These are phyloP conservation scores for Antedon mediterranea DNA, from an alignment of 53 echinoderm and acorn worm species.

Conservation along the genomic window DNA sequence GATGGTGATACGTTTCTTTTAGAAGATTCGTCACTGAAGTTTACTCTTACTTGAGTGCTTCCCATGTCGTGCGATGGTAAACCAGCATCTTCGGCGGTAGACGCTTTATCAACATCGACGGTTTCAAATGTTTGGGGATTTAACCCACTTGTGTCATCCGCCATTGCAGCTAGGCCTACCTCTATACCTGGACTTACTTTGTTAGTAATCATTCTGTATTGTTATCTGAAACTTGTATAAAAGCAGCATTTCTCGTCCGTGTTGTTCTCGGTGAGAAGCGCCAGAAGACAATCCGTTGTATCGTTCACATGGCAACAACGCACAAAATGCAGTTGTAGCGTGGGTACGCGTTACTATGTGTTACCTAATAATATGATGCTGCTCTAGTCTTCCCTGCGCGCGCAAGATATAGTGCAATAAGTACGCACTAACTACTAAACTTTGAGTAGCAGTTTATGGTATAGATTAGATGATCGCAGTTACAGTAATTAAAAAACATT, in stretches of 20 bases:
- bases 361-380: too few relatives aligned
- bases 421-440: too few relatives aligned
- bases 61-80: neutral
- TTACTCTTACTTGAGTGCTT: neutral
- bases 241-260: neutral
- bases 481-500: too few relatives aligned
- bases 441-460: too few relatives aligned
- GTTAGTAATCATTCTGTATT: neutral
- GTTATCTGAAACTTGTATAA: neutral
- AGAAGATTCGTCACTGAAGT: neutral
- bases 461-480: too few relatives aligned
- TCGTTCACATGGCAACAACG: neutral
- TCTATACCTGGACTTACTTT: neutral
- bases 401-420: too few relatives aligned
- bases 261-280: neutral
- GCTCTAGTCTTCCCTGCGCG: too few relatives aligned
- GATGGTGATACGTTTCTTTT: too few relatives aligned
- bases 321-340: too few relatives aligned
- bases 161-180: neutral
- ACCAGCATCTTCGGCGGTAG: neutral
- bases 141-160: neutral
- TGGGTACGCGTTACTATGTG: too few relatives aligned
- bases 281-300: too few relatives aligned
- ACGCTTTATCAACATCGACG: neutral
- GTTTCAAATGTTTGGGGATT: neutral